These are phyloP conservation scores for Epirrhoe tristata DNA, from an alignment of 2,888 invertebrate genomes.

Conservation along the genomic window DNA sequence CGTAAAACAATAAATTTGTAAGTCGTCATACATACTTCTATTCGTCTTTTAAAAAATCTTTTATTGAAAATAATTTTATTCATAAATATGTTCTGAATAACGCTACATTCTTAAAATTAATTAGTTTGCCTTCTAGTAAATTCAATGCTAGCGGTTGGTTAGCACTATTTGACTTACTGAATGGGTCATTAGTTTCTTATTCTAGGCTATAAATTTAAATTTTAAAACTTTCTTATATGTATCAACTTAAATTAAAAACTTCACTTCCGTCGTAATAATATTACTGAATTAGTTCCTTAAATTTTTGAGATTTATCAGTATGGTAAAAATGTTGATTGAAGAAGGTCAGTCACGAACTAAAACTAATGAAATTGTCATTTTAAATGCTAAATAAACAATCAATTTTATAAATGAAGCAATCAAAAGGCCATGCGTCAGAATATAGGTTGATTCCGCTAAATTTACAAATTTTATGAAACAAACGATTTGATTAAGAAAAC, in stretches of 20 bases:
- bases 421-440: conserved; percentile 46
- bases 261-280: neutral
- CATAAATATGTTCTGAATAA: too few relatives aligned
- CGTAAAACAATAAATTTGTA: too few relatives aligned
- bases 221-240: too few relatives aligned
- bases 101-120: too few relatives aligned
- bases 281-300: neutral
- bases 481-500: conserved; percentile 11
- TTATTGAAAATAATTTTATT: too few relatives aligned
- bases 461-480: conserved; percentile 33
- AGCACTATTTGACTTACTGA: too few relatives aligned
- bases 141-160: too few relatives aligned
- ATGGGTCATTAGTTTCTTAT: too few relatives aligned
- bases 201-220: too few relatives aligned
- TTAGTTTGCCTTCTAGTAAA: too few relatives aligned
- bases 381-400: conserved; percentile 41
- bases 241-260: neutral
- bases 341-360: conserved; percentile 20
- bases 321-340: conserved; percentile 8
- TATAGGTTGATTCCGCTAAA: conserved; percentile 43
- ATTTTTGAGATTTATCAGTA: neutral
- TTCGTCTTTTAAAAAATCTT: too few relatives aligned
- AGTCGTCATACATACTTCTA: too few relatives aligned
- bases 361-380: conserved; percentile 31
- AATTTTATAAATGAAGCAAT: conserved; percentile 43